Conservation (phyloP, 2,113 vertebrate genomes). For the Monopterus albus region DNA sequence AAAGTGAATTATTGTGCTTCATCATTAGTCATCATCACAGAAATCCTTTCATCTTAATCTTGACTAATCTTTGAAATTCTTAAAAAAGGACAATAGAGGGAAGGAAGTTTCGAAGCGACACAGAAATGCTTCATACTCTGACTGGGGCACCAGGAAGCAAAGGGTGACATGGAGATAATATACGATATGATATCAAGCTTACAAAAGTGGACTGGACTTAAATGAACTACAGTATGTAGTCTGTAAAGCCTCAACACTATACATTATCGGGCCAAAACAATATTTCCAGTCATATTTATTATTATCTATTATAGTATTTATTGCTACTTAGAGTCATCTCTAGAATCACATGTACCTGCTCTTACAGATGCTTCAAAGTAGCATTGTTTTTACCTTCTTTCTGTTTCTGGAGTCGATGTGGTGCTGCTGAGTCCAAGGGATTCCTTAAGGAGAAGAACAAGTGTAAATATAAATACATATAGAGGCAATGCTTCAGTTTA, state of each 20-base stretch:
- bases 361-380: not conserved
- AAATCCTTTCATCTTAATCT: not conserved
- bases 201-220: not conserved
- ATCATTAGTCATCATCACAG: conserved; percentile 35
- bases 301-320: not conserved
- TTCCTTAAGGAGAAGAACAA: conserved; percentile 81
- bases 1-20: conserved; percentile 15
- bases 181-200: not conserved
- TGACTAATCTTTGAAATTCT: conserved; percentile 52
- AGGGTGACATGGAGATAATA: conserved; percentile 34
- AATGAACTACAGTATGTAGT: not conserved
- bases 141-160: conserved; percentile 59
- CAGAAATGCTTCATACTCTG: conserved; percentile 45
- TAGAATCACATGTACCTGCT: not conserved
- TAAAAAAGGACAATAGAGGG: conserved; percentile 65
- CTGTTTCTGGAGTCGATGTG: conserved; percentile 89
- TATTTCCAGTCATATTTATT: not conserved
- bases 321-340: not conserved
- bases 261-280: not conserved
- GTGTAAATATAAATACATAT: not conserved
- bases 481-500: not conserved
- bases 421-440: conserved; percentile 89
- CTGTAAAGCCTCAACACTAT: not conserved
- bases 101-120: conserved; percentile 59
- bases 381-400: conserved; percentile 93